phyloP scores from a whole-genome alignment of 1,140 invertebrate species.

The Coboldia fuscipes region DNA sequence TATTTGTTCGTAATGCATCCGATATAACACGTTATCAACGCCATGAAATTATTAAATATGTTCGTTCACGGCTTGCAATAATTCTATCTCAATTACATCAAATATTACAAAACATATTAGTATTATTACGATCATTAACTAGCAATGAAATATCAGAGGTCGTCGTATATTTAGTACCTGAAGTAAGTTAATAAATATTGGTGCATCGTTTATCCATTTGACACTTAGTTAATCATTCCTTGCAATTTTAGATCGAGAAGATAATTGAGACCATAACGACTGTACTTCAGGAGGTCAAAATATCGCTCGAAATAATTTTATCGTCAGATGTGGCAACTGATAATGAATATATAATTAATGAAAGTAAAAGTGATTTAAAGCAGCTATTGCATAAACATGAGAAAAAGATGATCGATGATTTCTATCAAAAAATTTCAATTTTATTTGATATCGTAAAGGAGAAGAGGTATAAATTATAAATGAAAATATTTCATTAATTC shows the following conservation, averaged over 20 bases:
- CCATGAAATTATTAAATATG: conserved; percentile 40
- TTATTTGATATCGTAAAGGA: conserved; percentile 16
- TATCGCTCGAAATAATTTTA: conserved; percentile 5
- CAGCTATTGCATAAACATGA: conserved; percentile 16
- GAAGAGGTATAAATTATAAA: conserved; percentile 9
- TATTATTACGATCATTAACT: conserved; percentile 30
- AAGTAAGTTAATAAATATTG: conserved; percentile 15
- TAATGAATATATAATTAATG: background rate
- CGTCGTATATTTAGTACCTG: conserved; percentile 36
- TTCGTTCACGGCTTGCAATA: conserved; percentile 36
- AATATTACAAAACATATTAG: conserved; percentile 31
- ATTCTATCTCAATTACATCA: conserved; percentile 35
- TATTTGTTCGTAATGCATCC: conserved; percentile 31
- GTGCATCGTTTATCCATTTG: background rate
- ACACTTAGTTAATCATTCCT: no score
- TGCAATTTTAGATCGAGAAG: background rate
- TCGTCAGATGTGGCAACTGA: conserved; percentile 3
- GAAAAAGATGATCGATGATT: conserved; percentile 16
- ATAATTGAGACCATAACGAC: background rate
- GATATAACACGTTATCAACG: conserved; percentile 31
- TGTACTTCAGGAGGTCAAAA: conserved; percentile 1
- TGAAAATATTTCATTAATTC: background rate
- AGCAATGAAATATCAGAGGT: conserved; percentile 31
- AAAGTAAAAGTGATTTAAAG: conserved; percentile 2
- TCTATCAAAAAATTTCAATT: conserved; percentile 14